Evolutionary conservation across 2,113 vertebrate genomes (phyloP).

Genomic region (Dipodomys merriami): DNA sequence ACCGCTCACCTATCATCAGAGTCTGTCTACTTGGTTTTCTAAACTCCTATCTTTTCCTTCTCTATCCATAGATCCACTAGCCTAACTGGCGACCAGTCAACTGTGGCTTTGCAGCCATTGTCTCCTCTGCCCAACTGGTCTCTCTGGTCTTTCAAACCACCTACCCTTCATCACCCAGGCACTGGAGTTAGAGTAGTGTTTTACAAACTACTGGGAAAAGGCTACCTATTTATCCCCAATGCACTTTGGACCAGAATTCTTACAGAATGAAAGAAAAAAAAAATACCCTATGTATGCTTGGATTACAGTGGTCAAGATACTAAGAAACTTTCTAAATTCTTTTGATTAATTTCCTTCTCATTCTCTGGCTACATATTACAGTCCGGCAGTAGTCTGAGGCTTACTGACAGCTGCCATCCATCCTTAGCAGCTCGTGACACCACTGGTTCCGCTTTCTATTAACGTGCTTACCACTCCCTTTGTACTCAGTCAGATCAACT

Average conservation of each 20-base stretch:
- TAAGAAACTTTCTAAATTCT: background rate
- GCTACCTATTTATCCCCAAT: background rate
- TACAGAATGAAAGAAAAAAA: background rate
- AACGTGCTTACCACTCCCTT: background rate
- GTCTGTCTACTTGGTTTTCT: background rate
- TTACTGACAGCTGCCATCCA: background rate
- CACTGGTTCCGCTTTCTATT: background rate
- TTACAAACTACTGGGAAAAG: background rate
- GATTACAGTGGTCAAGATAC: background rate
- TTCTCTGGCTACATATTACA: background rate
- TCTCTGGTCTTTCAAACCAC: background rate
- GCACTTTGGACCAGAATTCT: background rate
- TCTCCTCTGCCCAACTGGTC: background rate
- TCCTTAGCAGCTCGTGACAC: background rate
- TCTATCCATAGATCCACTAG: fast-evolving
- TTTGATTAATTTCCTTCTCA: background rate
- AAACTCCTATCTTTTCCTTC: background rate
- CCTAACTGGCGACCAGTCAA: background rate
- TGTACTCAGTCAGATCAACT: background rate
- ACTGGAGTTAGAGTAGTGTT: background rate
- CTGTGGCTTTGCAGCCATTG: background rate
- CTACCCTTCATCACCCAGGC: background rate
- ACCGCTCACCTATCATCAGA: fast-evolving
- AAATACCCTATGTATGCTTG: background rate
- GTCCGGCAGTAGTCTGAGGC: background rate